Evolutionary conservation across 2,888 invertebrate species (phyloP).

Genomic region (Holacanthella duospinosa): DNA sequence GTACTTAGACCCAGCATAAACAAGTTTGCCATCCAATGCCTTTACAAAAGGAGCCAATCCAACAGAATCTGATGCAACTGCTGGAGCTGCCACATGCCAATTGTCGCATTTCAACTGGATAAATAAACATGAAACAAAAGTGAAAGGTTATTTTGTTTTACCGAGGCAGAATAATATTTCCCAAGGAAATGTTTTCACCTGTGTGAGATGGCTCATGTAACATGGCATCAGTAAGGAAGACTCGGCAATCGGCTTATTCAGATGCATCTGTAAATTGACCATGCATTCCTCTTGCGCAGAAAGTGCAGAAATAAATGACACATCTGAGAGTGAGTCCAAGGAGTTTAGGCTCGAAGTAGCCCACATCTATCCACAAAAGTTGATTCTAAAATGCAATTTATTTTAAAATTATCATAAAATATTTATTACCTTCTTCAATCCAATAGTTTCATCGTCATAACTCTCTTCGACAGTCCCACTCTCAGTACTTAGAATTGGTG

Average conservation of each 20-base stretch:
- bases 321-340: conserved; percentile 36
- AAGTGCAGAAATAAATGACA: conserved; percentile 63
- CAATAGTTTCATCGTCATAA: conserved; percentile 9
- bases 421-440: conserved; percentile 12
- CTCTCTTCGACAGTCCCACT: conserved; percentile 11
- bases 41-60: conserved; percentile 35
- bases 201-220: conserved; percentile 82
- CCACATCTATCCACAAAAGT: not conserved
- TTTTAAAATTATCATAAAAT: too few species aligned
- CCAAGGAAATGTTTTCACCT: conserved; percentile 48
- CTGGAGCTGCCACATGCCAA: conserved; percentile 35
- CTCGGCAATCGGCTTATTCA: conserved; percentile 80
- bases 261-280: conserved; percentile 88
- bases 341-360: conserved; percentile 23
- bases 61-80: conserved; percentile 31
- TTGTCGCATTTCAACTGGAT: conserved; percentile 34
- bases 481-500: not conserved
- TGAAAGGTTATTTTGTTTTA: conserved; percentile 7
- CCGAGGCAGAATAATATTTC: conserved; percentile 3
- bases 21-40: conserved; percentile 33
- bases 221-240: conserved; percentile 90
- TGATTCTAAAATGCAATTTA: not conserved
- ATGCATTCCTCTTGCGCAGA: conserved; percentile 86
- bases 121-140: conserved; percentile 1
- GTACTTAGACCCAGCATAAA: conserved; percentile 48